Conservation (phyloP, 2,797 vertebrate species). For the Crotalus adamanteus region DNA sequence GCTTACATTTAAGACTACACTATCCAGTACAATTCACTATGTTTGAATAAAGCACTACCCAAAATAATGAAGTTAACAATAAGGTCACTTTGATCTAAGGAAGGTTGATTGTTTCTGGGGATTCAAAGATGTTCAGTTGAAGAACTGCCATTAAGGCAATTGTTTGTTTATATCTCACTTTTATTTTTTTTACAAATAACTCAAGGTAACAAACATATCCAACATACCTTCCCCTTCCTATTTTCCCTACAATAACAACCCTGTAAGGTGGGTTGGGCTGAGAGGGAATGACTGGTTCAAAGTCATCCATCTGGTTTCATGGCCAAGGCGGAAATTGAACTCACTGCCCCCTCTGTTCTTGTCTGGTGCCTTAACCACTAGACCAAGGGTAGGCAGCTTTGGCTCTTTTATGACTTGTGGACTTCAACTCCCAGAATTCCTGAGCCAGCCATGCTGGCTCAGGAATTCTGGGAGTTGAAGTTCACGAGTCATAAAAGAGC, state of each 20-base stretch:
- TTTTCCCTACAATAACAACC: not conserved
- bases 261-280: not conserved
- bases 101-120: not conserved
- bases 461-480: too few relatives aligned
- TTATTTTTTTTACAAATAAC: not conserved
- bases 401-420: too few relatives aligned
- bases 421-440: too few relatives aligned
- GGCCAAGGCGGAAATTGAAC: not conserved
- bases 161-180: not conserved
- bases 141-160: not conserved
- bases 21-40: not conserved
- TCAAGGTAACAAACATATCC: not conserved
- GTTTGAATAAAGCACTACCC: too few relatives aligned
- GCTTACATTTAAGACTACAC: not conserved
- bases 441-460: too few relatives aligned
- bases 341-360: not conserved
- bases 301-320: not conserved
- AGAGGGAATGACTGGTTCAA: not conserved
- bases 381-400: not conserved
- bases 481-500: too few relatives aligned
- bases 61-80: not conserved
- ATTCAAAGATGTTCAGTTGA: not conserved
- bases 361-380: not conserved
- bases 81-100: not conserved
- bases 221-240: not conserved